phyloP scores from a whole-genome alignment of 2,797 vertebrate genomes.

The Oryzias sinensis region DNA sequence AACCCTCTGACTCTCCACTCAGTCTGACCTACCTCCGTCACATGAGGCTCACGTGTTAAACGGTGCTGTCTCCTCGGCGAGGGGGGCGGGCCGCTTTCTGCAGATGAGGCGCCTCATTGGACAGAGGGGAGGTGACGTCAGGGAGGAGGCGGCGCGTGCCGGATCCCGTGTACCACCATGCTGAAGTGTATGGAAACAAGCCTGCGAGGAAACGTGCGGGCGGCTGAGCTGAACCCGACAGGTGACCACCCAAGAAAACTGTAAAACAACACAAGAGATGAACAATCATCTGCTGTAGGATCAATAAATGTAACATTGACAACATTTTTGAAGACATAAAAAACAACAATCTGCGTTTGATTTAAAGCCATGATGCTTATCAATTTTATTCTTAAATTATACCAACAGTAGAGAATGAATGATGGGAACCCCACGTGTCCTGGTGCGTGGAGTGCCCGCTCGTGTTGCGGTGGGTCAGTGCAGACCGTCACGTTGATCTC shows the following conservation, averaged over 20 bases:
- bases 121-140: conserved; percentile 51
- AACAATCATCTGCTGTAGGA: too few species aligned
- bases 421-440: conserved; percentile 47
- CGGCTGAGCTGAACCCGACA: conserved; percentile 6
- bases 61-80: conserved; percentile 75
- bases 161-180: conserved; percentile 77
- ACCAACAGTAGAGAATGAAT: too few species aligned
- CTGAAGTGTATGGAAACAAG: conserved; percentile 72
- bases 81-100: conserved; percentile 57
- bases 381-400: neutral
- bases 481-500: conserved; percentile 76
- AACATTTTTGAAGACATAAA: too few species aligned
- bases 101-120: conserved; percentile 55
- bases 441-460: conserved; percentile 29
- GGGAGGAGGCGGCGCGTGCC: conserved; percentile 37
- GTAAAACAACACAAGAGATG: too few species aligned
- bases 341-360: neutral
- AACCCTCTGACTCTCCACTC: conserved; percentile 87
- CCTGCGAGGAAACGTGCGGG: conserved; percentile 44
- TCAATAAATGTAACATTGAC: too few species aligned
- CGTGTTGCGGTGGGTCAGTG: conserved; percentile 48
- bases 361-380: neutral
- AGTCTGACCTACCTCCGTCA: conserved; percentile 84
- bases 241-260: too few species aligned
- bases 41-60: conserved; percentile 95